Conservation (phyloP, 1,140 invertebrate genomes). For the Nylanderia fulva region DNA sequence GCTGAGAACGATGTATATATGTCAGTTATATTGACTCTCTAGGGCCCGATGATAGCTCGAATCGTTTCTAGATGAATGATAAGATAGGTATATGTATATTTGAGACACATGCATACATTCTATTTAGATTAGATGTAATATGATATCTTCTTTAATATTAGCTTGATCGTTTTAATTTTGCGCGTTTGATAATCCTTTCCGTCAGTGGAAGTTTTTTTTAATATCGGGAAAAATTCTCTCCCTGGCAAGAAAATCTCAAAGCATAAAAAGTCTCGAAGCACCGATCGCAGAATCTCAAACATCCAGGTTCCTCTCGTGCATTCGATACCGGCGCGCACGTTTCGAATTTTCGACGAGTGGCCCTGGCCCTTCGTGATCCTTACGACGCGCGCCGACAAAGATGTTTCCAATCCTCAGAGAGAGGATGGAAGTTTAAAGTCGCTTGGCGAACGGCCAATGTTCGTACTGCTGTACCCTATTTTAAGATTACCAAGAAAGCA, state of each 20-base stretch:
- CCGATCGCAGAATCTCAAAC: slow-evolving; percentile 8
- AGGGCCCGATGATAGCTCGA: slow-evolving; percentile 19
- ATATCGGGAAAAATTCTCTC: not conserved
- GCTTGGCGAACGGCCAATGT: slow-evolving; percentile 61
- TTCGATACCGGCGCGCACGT: slow-evolving; percentile 33
- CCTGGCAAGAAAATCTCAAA: not conserved
- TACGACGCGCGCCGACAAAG: slow-evolving; percentile 33
- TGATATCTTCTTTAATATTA: not conserved
- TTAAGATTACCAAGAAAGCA: slow-evolving; percentile 65
- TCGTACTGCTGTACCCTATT: slow-evolving; percentile 56
- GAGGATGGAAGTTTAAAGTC: slow-evolving; percentile 66
- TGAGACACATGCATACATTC: not conserved
- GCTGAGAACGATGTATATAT: slow-evolving; percentile 28
- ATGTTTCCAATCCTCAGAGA: slow-evolving; percentile 69
- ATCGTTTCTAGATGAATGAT: not conserved
- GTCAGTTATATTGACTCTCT: slow-evolving; percentile 33
- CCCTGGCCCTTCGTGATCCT: slow-evolving; percentile 40
- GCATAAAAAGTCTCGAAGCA: not conserved
- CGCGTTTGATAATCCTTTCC: not conserved
- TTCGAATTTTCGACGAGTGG: slow-evolving; percentile 49
- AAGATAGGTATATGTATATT: not conserved
- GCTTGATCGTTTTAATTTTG: not conserved
- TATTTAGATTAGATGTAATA: too few relatives aligned
- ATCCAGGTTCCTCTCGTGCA: slow-evolving; percentile 6
- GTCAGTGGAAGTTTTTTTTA: not conserved